These are phyloP conservation scores for Tenthredo amoena DNA, from an alignment of 2,888 invertebrate species.

Conservation along the genomic window DNA sequence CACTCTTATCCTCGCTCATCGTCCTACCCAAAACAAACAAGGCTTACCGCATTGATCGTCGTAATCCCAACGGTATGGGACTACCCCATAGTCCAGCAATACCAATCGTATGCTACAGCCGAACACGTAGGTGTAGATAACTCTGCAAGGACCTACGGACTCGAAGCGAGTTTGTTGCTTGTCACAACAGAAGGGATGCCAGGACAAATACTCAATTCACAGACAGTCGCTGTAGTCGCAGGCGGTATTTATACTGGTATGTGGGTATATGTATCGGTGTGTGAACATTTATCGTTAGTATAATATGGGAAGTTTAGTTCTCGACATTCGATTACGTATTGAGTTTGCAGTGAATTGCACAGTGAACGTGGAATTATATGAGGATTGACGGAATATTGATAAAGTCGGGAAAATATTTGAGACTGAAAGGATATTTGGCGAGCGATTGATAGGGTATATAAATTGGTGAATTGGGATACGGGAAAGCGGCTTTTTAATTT, in stretches of 20 bases:
- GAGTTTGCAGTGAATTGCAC: not conserved
- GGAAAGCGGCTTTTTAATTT: slow-evolving; percentile 1
- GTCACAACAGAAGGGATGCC: slow-evolving; percentile 73
- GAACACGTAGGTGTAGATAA: slow-evolving; percentile 6
- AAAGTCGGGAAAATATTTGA: not conserved
- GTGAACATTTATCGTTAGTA: not conserved
- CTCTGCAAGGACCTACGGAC: slow-evolving; percentile 17
- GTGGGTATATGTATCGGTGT: not conserved
- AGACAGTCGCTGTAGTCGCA: slow-evolving; percentile 27
- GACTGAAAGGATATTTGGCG: not conserved
- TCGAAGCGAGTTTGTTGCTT: slow-evolving; percentile 60
- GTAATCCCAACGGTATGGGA: slow-evolving; percentile 68
- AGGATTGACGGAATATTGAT: too few relatives aligned
- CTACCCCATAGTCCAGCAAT: slow-evolving; percentile 18
- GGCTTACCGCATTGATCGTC: slow-evolving; percentile 75
- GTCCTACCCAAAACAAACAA: slow-evolving; percentile 73
- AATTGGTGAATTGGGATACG: not conserved
- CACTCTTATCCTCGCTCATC: not conserved
- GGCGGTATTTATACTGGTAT: slow-evolving; percentile 13
- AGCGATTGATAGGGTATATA: not conserved
- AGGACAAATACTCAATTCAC: slow-evolving; percentile 72
- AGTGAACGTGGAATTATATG: not conserved
- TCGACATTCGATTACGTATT: not conserved
- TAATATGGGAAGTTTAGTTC: not conserved
- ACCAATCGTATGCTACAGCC: not conserved